A percentile compares a stretch with the other conserved stretches of the same genome.
Conservation (phyloP, 1,140 invertebrate species). For the Cydia strobilella region DNA sequence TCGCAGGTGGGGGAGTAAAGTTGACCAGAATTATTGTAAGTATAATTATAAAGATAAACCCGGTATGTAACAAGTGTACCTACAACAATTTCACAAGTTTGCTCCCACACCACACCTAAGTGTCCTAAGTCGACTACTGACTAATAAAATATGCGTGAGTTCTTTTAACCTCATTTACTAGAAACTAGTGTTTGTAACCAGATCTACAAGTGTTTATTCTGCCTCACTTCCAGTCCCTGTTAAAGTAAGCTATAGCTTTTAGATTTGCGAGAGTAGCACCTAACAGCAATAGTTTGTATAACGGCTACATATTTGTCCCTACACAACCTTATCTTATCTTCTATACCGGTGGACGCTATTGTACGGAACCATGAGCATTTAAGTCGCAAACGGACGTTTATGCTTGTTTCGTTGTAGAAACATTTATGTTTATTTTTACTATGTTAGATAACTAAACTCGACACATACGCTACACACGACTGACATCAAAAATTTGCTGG, state of each 20-base stretch:
- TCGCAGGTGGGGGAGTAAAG: too few relatives aligned
- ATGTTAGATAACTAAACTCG: not conserved
- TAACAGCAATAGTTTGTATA: not conserved
- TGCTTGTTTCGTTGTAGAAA: not conserved
- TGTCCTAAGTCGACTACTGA: not conserved
- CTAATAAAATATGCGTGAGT: constrained; percentile 13
- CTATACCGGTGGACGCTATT: constrained; percentile 12
- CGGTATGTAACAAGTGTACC: not conserved
- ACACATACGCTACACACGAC: not conserved
- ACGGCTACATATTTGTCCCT: not conserved
- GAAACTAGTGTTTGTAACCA: constrained; percentile 11
- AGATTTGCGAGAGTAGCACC: not conserved
- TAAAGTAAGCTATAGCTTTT: not conserved
- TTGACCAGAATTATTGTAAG: too few relatives aligned
- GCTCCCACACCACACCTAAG: not conserved
- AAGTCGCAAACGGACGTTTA: not conserved
- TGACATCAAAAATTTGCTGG: not conserved
- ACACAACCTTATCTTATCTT: constrained; percentile 2
- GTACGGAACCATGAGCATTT: constrained; percentile 15
- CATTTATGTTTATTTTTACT: not conserved
- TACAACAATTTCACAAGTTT: not conserved
- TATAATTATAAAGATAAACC: not conserved
- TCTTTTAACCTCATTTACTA: constrained; percentile 5
- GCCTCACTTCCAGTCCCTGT: not conserved
- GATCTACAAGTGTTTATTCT: not conserved